Evolutionary conservation across 2,113 vertebrate species (phyloP), one percentile per base, ranked within the genome.

Genomic region (Saimiri boliviensis): DNA sequence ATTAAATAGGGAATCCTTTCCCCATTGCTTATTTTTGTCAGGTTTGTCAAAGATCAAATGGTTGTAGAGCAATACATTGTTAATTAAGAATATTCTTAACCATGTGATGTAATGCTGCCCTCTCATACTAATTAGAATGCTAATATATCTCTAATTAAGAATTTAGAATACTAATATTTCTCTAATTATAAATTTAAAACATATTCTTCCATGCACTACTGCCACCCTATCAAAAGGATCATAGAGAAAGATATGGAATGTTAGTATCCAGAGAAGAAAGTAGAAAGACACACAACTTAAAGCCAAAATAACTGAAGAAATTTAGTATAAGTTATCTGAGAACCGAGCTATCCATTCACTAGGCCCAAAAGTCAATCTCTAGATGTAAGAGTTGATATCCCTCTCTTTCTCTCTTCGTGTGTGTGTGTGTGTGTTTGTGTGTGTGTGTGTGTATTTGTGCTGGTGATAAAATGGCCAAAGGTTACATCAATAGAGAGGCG

Each of bases 111-210:
- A 81, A 73, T 89, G 3, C 42, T 89, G 3, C 42, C 49, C 9
- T 85, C 23, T 85, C 47, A 37, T 49, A 92, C 4, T 30, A 63
- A 63, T 30, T 5, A 63, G 58, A 63, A 63, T 30, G 60, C 12
- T 60, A 89, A 30, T 52, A 88, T 87, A 70, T 87, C 47, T 77
- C 35, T 60, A 80, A 23, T 52, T 87, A 95, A 16, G 88, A 97
- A 95, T 37, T 2, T 71, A 12, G 27, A 63, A 30, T 63, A 56
- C 14, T 52, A 89, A 32, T 49, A 89, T 86, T 73, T 86, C 45
- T 76, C 32, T 58, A 79, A 21, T 49, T 89, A 95, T 11, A 90
- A 96, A 95, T n/a, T 2, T 70, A n/a, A 21, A 73, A 25, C n/a
- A 20, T 56, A 84, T 40, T 73, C 66, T 79, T 58, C 66, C 82